Evolutionary conservation across 2,888 invertebrate species (phyloP).

Genomic region (Sphinx pinastri): DNA sequence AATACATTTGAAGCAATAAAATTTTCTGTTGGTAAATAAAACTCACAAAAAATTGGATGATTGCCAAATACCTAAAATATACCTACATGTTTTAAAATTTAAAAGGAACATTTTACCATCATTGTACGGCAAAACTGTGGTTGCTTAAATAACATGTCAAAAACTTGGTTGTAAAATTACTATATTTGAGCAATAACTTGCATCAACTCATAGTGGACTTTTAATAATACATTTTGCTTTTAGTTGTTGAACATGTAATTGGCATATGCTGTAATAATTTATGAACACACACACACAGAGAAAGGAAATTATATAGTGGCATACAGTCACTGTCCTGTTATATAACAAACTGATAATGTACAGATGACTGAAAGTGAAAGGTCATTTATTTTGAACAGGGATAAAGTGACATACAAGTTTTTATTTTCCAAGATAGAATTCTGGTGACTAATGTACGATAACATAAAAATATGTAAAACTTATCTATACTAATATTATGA

Average conservation of each 20-base stretch:
- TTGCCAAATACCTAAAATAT: neutral
- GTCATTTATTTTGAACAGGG: neutral
- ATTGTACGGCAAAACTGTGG: neutral
- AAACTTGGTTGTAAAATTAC: too few relatives aligned
- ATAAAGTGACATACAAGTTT: neutral
- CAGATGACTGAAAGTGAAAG: neutral
- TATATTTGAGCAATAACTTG: too few relatives aligned
- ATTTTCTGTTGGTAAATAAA: neutral
- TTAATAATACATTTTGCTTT: too few relatives aligned
- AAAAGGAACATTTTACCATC: neutral
- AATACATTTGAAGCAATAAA: too few relatives aligned
- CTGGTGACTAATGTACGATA: too few relatives aligned
- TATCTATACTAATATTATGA: too few relatives aligned
- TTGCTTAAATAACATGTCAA: too few relatives aligned
- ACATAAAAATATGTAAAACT: too few relatives aligned
- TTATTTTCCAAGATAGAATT: too few relatives aligned
- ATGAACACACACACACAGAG: neutral
- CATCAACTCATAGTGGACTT: too few relatives aligned
- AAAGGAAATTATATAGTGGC: neutral
- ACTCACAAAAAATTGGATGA: neutral
- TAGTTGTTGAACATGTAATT: neutral
- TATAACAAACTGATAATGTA: neutral
- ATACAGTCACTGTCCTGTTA: neutral
- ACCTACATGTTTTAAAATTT: neutral
- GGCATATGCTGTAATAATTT: neutral